phyloP scores from a whole-genome alignment of 1,140 invertebrate species.

The Heliothis subflexa region DNA sequence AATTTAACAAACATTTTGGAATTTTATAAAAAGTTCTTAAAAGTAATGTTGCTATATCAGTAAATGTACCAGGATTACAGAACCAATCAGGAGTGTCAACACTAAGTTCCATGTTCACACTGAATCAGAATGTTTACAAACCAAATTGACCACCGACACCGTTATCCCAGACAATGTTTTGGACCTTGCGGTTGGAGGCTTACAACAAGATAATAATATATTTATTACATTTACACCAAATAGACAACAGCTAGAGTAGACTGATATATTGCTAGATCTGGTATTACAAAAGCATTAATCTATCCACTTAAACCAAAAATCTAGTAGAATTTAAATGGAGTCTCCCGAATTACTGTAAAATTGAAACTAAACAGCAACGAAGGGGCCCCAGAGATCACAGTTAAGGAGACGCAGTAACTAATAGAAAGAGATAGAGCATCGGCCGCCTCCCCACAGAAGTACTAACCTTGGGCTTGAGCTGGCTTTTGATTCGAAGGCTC shows the following conservation, averaged over 20 bases:
- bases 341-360: not conserved
- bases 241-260: not conserved
- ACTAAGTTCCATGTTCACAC: constrained; percentile 65
- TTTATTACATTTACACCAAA: constrained; percentile 56
- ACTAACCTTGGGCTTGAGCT: constrained; percentile 82
- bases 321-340: not conserved
- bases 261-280: constrained; percentile 1
- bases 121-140: constrained; percentile 75
- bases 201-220: constrained; percentile 77
- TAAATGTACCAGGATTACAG: constrained; percentile 62
- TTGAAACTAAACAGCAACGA: constrained; percentile 57
- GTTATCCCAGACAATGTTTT: constrained; percentile 82
- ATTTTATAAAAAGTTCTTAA: not conserved
- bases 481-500: constrained; percentile 78
- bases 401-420: constrained; percentile 68
- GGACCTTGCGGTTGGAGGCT: constrained; percentile 79
- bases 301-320: constrained; percentile 12
- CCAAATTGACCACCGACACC: constrained; percentile 84
- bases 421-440: constrained; percentile 65
- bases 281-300: constrained; percentile 10
- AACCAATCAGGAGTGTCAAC: constrained; percentile 63
- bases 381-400: constrained; percentile 58
- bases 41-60: constrained; percentile 25
- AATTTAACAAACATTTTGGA: not conserved
- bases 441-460: constrained; percentile 42